Percentiles rank a stretch among this genome's conserved stretches.
Conservation (phyloP, 2,888 invertebrate genomes). For the Ctena decussata region DNA sequence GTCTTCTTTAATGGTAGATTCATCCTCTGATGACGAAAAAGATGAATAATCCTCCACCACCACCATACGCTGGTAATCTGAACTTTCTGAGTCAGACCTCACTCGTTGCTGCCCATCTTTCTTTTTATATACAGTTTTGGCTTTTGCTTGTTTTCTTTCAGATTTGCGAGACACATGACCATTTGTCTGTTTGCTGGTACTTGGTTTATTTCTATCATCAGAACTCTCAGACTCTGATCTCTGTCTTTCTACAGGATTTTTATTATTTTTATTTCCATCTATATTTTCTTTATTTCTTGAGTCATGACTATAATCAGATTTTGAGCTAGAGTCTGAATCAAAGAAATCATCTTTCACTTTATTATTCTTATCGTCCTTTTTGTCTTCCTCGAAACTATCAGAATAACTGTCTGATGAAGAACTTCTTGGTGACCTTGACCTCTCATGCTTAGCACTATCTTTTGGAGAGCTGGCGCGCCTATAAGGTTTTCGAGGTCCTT, state of each 20-base stretch:
- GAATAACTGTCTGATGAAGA: constrained; percentile 62
- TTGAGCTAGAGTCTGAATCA: constrained; percentile 52
- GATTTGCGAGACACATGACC: neutral
- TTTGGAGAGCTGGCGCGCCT: constrained; percentile 45
- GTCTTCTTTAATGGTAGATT: constrained; percentile 51
- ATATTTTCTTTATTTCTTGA: constrained; percentile 9
- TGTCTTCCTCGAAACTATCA: constrained; percentile 42
- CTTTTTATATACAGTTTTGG: constrained; percentile 2
- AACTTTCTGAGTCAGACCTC: constrained; percentile 28
- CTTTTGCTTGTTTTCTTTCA: neutral
- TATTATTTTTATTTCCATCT: neutral
- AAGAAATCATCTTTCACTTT: constrained; percentile 44
- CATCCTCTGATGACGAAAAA: constrained; percentile 49
- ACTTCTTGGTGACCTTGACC: constrained; percentile 53
- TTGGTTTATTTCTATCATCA: constrained; percentile 26
- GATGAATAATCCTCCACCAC: constrained; percentile 62
- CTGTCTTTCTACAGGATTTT: neutral
- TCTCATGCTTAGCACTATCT: constrained; percentile 43
- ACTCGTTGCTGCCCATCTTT: constrained; percentile 29
- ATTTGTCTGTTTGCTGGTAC: constrained; percentile 6
- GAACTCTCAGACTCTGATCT: constrained; percentile 30
- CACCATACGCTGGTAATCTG: constrained; percentile 44
- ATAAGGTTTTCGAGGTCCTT: constrained; percentile 13
- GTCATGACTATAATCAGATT: neutral
- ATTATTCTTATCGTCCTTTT: constrained; percentile 12